These are phyloP conservation scores for Charina bottae DNA, from an alignment of 2,113 vertebrate genomes.

Conservation along the genomic window DNA sequence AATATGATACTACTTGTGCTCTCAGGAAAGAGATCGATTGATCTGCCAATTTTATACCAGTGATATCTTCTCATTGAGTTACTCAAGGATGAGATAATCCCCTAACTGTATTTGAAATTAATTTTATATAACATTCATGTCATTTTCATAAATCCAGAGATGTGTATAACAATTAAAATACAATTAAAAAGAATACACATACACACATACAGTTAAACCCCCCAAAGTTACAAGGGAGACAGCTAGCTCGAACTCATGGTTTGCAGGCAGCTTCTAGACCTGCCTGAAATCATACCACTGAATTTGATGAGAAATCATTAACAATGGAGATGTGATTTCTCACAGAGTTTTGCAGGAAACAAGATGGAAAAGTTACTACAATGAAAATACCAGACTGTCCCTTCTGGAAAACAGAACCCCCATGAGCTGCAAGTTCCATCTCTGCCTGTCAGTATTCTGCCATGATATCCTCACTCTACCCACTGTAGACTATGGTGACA, in stretches of 20 bases:
- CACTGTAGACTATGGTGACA: neutral
- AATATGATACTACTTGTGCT: neutral
- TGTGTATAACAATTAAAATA: neutral
- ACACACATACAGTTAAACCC: neutral
- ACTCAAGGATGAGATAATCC: neutral
- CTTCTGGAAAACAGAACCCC: neutral
- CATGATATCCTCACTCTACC: neutral
- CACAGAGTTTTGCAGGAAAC: neutral
- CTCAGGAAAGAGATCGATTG: neutral
- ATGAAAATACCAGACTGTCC: neutral
- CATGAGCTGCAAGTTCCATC: neutral
- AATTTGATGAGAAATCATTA: neutral
- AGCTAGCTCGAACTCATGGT: neutral
- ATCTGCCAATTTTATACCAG: neutral
- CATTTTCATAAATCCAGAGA: neutral
- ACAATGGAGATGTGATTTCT: neutral
- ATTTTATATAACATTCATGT: neutral
- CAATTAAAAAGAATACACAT: neutral
- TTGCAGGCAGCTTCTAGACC: neutral
- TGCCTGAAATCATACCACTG: neutral
- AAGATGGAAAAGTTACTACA: neutral
- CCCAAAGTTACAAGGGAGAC: neutral
- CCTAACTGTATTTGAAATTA: neutral
- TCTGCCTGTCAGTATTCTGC: neutral
- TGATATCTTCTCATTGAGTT: neutral